Base-by-base conservation (phyloP, 2,888 invertebrate species). In the Campoplex capitator region DNA sequence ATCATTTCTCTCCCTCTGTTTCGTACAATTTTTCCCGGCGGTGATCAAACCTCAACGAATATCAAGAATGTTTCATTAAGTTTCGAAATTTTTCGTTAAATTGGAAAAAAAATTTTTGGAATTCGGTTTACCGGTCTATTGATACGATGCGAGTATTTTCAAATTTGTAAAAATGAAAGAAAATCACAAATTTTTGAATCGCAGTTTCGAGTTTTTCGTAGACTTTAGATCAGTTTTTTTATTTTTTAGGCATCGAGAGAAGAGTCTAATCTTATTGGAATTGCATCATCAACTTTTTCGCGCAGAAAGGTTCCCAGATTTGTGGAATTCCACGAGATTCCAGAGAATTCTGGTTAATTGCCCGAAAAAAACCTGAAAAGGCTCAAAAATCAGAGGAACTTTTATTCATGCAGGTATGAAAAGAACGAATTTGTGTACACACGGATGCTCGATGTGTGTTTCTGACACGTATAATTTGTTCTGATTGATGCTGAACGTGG, bases 1-100 rank as follows among this genome's bases (percentile, higher is more conserved):
- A 74, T n/a, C 38, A 67, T 38, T 65, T 45, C 0, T 23, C 23
- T 23, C 23, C 23, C 45, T 16, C 56, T 6, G 58, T 16, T n/a
- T 16, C 58, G 16, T 70, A 67, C 62, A 23, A 74, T 73, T 73
- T 73, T 73, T 18, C 73, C 23, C 23, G 23, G 54, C 54, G 35
- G 38, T 54, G 54, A 73, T 73, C 1, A 56, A 73, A 73, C 3
- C 54, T 13, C 13, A 13, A 11, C 18, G n/a, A n/a, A 54, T 54
- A n/a, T 54, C n/a, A 23, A 56, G 8, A 35, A 65, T 65, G 1
- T 65, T 65, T 67, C 35, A 18, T 35, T 8, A 18, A 35, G 7
- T 65, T 65, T 0, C 4, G 13, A 6, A 8, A 23, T 23, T 65
- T 56, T 56, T 23, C n/a, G 2, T 23, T 23, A 0, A 7, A 7